Conservation (phyloP, 2,113 vertebrate genomes). For the Psilopogon haemacephalus region DNA sequence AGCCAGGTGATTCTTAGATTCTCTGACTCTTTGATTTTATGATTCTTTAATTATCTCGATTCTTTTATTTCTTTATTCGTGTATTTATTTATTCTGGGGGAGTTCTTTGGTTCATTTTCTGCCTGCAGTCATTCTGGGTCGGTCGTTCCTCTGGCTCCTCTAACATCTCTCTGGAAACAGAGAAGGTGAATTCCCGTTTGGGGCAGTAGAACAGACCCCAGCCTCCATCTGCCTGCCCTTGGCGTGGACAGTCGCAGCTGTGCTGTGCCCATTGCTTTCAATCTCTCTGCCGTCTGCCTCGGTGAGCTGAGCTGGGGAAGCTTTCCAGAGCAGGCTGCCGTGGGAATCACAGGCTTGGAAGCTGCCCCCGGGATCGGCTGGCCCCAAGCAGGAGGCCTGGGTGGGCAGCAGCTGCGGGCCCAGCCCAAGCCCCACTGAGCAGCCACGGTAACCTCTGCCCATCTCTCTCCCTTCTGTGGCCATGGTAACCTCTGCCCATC, state of each 20-base stretch:
- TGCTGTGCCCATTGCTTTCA: not conserved
- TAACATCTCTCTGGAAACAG: not conserved
- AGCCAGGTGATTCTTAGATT: too few species aligned
- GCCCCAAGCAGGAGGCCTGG: not conserved
- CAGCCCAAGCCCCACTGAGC: not conserved
- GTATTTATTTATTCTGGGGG: too few species aligned
- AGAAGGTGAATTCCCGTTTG: not conserved
- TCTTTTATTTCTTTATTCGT: too few species aligned
- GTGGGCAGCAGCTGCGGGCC: not conserved
- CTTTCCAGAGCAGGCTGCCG: not conserved
- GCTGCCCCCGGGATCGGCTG: not conserved
- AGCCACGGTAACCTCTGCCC: not conserved
- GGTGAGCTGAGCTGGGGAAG: not conserved
- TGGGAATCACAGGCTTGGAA: not conserved
- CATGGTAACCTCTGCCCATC: not conserved
- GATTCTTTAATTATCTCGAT: too few species aligned
- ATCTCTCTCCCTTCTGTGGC: not conserved
- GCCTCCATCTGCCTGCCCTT: not conserved
- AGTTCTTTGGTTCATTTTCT: not conserved
- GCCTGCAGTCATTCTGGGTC: not conserved
- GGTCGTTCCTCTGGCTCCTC: not conserved
- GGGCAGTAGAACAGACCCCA: not conserved
- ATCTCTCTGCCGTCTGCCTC: not conserved
- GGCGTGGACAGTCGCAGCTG: rapidly evolving
- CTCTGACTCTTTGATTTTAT: too few species aligned